Conservation (phyloP, 2,797 vertebrate species). For the Intellagama lesueurii region DNA sequence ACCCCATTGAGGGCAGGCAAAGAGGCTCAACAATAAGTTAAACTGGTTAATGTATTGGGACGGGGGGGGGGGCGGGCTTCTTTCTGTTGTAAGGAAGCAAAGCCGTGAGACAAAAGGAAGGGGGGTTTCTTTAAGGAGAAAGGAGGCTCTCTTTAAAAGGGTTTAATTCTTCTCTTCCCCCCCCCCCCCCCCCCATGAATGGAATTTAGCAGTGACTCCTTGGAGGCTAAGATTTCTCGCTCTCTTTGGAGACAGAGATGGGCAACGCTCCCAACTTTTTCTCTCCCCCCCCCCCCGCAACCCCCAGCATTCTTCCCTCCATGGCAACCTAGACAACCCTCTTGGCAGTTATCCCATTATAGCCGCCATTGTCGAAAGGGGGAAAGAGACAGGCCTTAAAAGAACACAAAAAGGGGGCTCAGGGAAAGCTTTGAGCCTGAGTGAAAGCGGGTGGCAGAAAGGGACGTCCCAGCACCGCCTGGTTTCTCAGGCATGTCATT, state of each 20-base stretch:
- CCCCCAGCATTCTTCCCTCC: slow-evolving; percentile 57
- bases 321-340: slow-evolving; percentile 40
- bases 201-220: slow-evolving; percentile 84
- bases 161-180: slow-evolving; percentile 75
- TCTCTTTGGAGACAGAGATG: slow-evolving; percentile 51
- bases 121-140: slow-evolving; percentile 81
- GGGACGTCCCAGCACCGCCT: slow-evolving; percentile 36
- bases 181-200: slow-evolving; percentile 79
- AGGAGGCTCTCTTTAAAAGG: slow-evolving; percentile 80
- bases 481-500: slow-evolving; percentile 68
- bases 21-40: slow-evolving; percentile 75
- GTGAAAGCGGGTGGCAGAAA: slow-evolving; percentile 60
- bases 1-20: slow-evolving; percentile 68
- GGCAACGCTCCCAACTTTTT: not conserved
- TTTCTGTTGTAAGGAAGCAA: slow-evolving; percentile 69
- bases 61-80: slow-evolving; percentile 56
- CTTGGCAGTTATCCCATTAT: slow-evolving; percentile 39
- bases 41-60: slow-evolving; percentile 77
- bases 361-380: slow-evolving; percentile 15
- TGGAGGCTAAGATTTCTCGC: slow-evolving; percentile 71
- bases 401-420: slow-evolving; percentile 15
- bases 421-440: slow-evolving; percentile 30
- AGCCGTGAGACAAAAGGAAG: slow-evolving; percentile 70
- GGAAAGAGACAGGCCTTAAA: slow-evolving; percentile 36
- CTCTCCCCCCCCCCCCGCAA: not conserved